Evolutionary conservation across 2,797 vertebrate species (phyloP).

Genomic region (Cyclura pinguis): DNA sequence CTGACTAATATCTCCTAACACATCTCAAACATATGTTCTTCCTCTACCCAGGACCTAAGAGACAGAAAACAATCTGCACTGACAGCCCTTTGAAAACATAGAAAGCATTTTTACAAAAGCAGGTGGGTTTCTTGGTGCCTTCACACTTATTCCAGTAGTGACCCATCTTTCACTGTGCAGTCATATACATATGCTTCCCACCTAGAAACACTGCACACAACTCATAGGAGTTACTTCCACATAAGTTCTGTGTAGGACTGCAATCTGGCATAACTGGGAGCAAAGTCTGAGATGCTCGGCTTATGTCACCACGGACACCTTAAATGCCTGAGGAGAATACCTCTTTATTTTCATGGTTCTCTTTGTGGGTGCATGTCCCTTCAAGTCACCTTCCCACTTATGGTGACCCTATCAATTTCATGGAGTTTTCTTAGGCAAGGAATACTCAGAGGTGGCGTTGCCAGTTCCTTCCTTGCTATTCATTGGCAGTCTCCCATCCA

Average conservation of each 20-base stretch:
- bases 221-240: background rate
- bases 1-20: no score
- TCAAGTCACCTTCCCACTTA: no score
- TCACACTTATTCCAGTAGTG: background rate
- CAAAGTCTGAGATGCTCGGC: background rate
- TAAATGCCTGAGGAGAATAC: background rate
- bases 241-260: background rate
- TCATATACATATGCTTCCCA: background rate
- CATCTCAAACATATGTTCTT: background rate
- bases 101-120: background rate
- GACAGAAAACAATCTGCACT: background rate
- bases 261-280: background rate
- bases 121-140: background rate
- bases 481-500: no score
- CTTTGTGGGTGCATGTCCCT: no score
- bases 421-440: no score
- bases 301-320: background rate
- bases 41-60: background rate
- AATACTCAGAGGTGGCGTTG: no score
- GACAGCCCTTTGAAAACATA: background rate
- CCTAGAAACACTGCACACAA: background rate
- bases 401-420: no score
- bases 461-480: no score
- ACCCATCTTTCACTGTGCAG: background rate
- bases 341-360: background rate